These are phyloP conservation scores for Dendrolimus kikuchii DNA, from an alignment of 1,140 invertebrate genomes.

Conservation along the genomic window DNA sequence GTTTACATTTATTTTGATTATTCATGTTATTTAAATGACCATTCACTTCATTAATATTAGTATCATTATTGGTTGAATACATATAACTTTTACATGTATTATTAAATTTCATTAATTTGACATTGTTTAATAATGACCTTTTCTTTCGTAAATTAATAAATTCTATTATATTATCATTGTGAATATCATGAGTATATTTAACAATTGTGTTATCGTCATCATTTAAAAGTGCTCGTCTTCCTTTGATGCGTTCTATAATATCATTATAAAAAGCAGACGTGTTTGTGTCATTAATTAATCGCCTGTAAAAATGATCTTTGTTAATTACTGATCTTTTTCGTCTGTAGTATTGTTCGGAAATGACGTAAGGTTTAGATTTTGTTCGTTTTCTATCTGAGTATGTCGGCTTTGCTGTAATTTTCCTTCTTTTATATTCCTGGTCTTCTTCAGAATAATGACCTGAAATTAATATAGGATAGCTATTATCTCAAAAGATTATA, in stretches of 20 bases:
- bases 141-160: too few relatives aligned
- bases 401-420: background rate
- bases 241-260: background rate
- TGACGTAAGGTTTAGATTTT: slow-evolving; percentile 19
- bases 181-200: too few relatives aligned
- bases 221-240: background rate
- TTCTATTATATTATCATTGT: too few relatives aligned
- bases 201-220: background rate
- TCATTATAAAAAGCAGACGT: background rate
- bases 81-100: too few relatives aligned
- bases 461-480: slow-evolving; percentile 9
- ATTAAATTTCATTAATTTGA: too few relatives aligned
- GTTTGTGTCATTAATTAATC: slow-evolving; percentile 12
- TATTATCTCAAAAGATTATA: too few relatives aligned
- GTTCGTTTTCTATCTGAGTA: slow-evolving; percentile 6
- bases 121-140: too few relatives aligned
- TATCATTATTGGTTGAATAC: too few relatives aligned
- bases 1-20: too few relatives aligned
- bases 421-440: slow-evolving; percentile 18
- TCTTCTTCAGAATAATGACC: slow-evolving; percentile 34
- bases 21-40: too few relatives aligned
- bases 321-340: slow-evolving; percentile 32
- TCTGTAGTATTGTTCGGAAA: slow-evolving; percentile 20
- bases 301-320: slow-evolving; percentile 24
- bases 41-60: too few relatives aligned